A percentile compares a stretch with the other conserved stretches of the same genome.
Conservation (phyloP, 2,113 vertebrate genomes). For the Trogon melanurus region DNA sequence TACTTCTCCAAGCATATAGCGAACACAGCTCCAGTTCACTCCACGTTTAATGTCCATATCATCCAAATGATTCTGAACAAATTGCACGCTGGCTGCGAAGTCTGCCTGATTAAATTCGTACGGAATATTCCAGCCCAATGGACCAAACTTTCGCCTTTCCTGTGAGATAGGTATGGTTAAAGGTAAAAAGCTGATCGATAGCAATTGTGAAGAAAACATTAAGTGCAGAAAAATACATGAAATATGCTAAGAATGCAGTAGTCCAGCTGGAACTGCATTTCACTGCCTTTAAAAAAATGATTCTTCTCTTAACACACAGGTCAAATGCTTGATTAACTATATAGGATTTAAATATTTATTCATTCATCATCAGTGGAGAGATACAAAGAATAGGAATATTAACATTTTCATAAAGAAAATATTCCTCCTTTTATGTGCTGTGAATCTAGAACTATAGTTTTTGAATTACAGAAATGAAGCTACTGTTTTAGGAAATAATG, state of each 20-base stretch:
- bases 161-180: slow-evolving; percentile 23
- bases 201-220: background rate
- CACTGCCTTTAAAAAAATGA: background rate
- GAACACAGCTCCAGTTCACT: slow-evolving; percentile 84
- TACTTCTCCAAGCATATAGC: slow-evolving; percentile 86
- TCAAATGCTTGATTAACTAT: background rate
- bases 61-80: slow-evolving; percentile 85
- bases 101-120: slow-evolving; percentile 90
- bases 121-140: slow-evolving; percentile 88
- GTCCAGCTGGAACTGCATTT: background rate
- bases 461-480: background rate
- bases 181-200: background rate
- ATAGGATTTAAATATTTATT: background rate
- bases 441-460: background rate
- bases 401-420: background rate
- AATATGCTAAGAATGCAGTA: background rate
- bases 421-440: background rate
- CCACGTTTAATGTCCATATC: slow-evolving; percentile 72
- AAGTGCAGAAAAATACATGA: background rate
- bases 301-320: background rate
- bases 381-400: background rate
- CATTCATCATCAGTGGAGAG: background rate
- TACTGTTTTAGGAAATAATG: background rate
- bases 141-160: slow-evolving; percentile 87
- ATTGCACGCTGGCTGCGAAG: slow-evolving; percentile 84